Evolutionary conservation across 2,113 vertebrate genomes (phyloP).

Genomic region (Choloepus hoffmanni): DNA sequence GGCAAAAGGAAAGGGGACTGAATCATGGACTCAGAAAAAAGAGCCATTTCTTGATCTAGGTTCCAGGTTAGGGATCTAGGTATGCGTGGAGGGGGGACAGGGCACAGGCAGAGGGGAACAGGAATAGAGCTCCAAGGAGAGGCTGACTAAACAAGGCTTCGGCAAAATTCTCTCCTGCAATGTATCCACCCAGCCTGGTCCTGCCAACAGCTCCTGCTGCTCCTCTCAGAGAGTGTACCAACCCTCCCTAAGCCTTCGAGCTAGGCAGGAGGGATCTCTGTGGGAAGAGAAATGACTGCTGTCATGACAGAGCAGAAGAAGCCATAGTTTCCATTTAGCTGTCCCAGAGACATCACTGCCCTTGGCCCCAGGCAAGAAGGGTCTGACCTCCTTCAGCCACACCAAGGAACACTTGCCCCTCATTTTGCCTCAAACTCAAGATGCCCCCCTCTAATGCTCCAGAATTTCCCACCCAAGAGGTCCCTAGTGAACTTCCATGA

Average conservation of each 20-base stretch:
- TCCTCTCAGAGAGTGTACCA: not conserved
- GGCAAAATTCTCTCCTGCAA: not conserved
- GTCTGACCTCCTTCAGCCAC: not conserved
- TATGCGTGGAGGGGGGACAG: not conserved
- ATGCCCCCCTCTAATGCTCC: too few species aligned
- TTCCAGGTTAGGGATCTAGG: not conserved
- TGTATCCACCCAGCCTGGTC: fast-evolving
- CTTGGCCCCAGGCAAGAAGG: not conserved
- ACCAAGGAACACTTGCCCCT: not conserved
- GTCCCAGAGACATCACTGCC: not conserved
- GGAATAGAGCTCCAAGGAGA: not conserved
- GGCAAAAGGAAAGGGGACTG: not conserved
- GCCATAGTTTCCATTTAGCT: not conserved
- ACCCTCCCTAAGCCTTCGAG: not conserved
- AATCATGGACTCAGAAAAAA: not conserved
- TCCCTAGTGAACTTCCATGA: not conserved
- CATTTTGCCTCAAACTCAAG: not conserved
- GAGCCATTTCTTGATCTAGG: not conserved
- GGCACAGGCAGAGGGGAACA: not conserved
- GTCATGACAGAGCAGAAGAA: not conserved
- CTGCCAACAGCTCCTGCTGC: fast-evolving
- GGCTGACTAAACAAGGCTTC: not conserved
- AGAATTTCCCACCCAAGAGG: not conserved
- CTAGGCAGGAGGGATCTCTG: not conserved
- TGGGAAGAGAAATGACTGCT: not conserved